Base-by-base conservation (phyloP, 1,140 invertebrate genomes). In the Drosophila bifasciata region DNA sequence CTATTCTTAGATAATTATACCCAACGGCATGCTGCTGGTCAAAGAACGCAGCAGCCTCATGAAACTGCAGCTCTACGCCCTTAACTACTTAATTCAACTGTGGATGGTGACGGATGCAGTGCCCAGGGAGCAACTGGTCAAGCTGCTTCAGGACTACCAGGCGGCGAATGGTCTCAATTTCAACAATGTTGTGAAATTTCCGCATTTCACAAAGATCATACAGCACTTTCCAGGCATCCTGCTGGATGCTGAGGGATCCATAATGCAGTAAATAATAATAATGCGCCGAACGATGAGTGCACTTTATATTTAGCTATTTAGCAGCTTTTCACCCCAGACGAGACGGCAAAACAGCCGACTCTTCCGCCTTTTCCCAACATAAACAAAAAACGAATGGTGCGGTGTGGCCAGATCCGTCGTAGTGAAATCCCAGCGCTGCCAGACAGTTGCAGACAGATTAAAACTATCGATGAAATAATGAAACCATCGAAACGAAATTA, bases 1-100 rank as follows among this genome's bases (percentile, higher is more conserved):
- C n/a, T n/a, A n/a, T n/a, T 15, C 15, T 17, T 8, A 83, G 77
- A 69, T 77, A 74, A 83, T 83, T 9, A n/a, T 83, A 13, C 41
- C 61, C 25, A 32, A 44, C 1, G 63, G 57, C 0, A 1, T 0
- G 3, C 5, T 23, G 3, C 36, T 83, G 3, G 50, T 52, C 8
- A 16, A 32, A 1, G 46, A 77, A 1, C 41, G 39, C 3, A 55
- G 23, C 28, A 55, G 23, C 28, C 6, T 83, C 7, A 70, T 74
- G 64, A 25, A 67, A 1, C 9, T 83, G 0, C 68, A 80, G 40
- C 58, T 67, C 0, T 83, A 83, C 16, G 69, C 79, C 13, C 17
- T 84, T 1, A 84, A 79, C 23, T 79, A 21, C 21, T 28, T 79
- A 4, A 64, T 84, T 1, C 79, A 84, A 21, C 21, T 51, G 8